Percentiles rank a stretch among this genome's conserved stretches.
These are phyloP conservation scores for Imbricaverruca yamaguchii DNA, from an alignment of 2,888 invertebrate species.

Conservation along the genomic window DNA sequence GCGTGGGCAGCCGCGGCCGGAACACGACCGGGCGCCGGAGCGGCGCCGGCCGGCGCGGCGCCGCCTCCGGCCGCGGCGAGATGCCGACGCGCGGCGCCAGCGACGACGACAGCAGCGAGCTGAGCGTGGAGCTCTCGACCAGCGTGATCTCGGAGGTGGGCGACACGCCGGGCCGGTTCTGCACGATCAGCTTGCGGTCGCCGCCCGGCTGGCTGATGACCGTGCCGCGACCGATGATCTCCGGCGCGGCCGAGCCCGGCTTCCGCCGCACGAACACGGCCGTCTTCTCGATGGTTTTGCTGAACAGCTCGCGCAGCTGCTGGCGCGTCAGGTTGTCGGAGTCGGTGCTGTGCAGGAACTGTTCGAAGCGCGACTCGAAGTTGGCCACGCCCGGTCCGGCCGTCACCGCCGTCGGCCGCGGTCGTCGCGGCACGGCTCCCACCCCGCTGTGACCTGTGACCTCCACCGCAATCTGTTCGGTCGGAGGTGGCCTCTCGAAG, in stretches of 20 bases:
- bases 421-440: neutral
- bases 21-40: neutral
- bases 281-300: neutral
- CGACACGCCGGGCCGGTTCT: neutral
- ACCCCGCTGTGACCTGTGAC: too few relatives aligned
- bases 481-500: neutral
- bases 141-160: slow-evolving; percentile 6
- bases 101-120: neutral
- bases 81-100: neutral
- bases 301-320: slow-evolving; percentile 1
- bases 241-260: slow-evolving; percentile 5
- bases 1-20: neutral
- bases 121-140: slow-evolving; percentile 11
- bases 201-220: slow-evolving; percentile 11
- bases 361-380: neutral
- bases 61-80: neutral
- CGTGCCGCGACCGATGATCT: slow-evolving; percentile 9
- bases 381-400: neutral
- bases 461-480: neutral
- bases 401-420: neutral
- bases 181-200: neutral
- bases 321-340: neutral
- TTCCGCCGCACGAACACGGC: slow-evolving; percentile 13
- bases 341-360: neutral
- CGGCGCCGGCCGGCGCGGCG: neutral